Conservation (phyloP, 1,140 invertebrate species). For the Liolophura sinensis region DNA sequence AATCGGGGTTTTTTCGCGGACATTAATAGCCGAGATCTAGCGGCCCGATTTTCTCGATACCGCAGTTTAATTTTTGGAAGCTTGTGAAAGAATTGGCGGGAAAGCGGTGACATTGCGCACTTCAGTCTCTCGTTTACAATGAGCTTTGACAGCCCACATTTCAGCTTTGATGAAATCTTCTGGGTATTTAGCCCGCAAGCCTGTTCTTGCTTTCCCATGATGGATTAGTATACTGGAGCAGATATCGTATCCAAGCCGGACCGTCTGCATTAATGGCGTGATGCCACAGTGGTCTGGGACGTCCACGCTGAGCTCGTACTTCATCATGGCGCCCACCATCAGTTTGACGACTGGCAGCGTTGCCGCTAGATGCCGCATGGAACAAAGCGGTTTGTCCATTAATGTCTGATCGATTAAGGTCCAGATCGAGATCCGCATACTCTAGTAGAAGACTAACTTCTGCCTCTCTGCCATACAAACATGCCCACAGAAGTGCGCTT, state of each 20-base stretch:
- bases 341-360: conserved; percentile 29
- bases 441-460: conserved; percentile 25
- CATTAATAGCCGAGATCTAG: background rate
- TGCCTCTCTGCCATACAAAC: conserved; percentile 25
- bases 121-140: background rate
- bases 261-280: conserved; percentile 31
- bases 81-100: conserved; percentile 6
- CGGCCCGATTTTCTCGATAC: conserved; percentile 3
- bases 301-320: conserved; percentile 26
- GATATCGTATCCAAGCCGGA: conserved; percentile 24
- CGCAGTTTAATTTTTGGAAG: conserved; percentile 1
- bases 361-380: conserved; percentile 32
- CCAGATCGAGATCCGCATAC: conserved; percentile 27
- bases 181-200: conserved; percentile 18
- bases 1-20: no score
- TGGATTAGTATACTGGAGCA: conserved; percentile 30
- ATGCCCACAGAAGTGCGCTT: conserved; percentile 28
- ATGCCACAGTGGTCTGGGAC: conserved; percentile 20
- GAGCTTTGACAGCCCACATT: conserved; percentile 25
- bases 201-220: conserved; percentile 30
- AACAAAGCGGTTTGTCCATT: conserved; percentile 32
- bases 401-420: conserved; percentile 23
- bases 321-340: conserved; percentile 20
- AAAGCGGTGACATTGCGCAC: background rate
- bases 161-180: conserved; percentile 24